Evolutionary conservation across 2,797 vertebrate genomes (phyloP).

Genomic region (Micrastur ruficollis): DNA sequence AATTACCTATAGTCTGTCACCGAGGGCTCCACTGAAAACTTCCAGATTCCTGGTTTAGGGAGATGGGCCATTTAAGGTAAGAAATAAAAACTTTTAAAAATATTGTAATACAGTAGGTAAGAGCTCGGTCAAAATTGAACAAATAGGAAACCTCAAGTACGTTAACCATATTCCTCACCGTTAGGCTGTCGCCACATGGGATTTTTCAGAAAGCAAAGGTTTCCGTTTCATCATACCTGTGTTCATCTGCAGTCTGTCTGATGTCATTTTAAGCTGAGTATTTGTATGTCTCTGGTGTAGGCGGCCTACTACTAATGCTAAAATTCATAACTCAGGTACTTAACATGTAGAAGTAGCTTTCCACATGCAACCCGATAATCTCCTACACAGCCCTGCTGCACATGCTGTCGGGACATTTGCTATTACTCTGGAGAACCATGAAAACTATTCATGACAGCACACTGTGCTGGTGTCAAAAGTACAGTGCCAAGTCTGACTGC

Average conservation of each 20-base stretch:
- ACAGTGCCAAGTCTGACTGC: background rate
- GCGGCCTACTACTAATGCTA: background rate
- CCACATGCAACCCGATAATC: background rate
- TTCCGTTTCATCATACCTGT: background rate
- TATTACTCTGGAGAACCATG: background rate
- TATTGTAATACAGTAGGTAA: background rate
- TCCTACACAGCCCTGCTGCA: background rate
- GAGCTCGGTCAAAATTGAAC: background rate
- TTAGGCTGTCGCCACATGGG: background rate
- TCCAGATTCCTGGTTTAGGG: background rate
- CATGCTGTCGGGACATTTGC: rapidly evolving
- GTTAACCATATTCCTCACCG: background rate
- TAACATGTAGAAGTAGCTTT: background rate
- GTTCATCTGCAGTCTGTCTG: background rate
- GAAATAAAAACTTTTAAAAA: background rate
- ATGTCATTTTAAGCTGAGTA: background rate
- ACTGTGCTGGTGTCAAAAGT: background rate
- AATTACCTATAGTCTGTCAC: background rate
- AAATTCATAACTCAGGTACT: background rate
- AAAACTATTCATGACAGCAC: background rate
- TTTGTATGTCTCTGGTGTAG: background rate
- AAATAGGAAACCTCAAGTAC: background rate
- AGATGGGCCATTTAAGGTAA: background rate
- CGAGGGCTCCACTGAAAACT: background rate
- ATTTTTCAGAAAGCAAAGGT: background rate